Evolutionary conservation across 2,113 vertebrate species (phyloP), one percentile per base, ranked within the genome.

Genomic region (Monarcha castaneiventris): DNA sequence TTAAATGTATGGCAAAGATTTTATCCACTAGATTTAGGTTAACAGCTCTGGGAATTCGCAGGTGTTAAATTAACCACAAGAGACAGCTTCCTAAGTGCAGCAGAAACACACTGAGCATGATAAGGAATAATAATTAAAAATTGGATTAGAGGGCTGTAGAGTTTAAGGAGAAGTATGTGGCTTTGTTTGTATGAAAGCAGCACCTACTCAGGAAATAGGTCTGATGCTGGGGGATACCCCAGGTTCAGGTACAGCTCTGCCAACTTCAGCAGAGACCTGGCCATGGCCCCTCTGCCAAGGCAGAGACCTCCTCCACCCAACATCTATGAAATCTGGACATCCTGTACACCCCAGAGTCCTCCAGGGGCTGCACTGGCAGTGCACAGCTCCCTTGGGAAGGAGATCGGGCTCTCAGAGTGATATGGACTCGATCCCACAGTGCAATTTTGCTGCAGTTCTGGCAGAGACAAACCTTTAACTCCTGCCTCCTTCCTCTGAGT

Each of bases 31-130:
- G 93, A 96, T 96, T 92, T 90, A 94, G 96, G 94, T 96, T 96
- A 95, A 97, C 85, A 94, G 88, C 77, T 89, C 80, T 67, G 96
- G 95, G 96, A 96, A 96, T 96, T 94, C 79, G 80, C 96, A 97
- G 96, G 96, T 96, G 93, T 94, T 96, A 96, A 97, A 97, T 96
- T 97, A 96, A 92, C 90, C 94, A 93, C 86, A 3, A 87, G 90
- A 95, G 96, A 87, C 54, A 56, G 73, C 55, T 93, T 94, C 90
- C 27, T 62, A 97, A 95, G 76, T 90, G 93, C 90, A 76, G 83
- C 89, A 95, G 86, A 82, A 96, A 93, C 73, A 84, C 89, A 84
- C 58, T 5, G 83, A 93, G 90, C 80, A 81, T 92, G 90, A 96
- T 96, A 90, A 84, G 84, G 73, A 96, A 96, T 94, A 90, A 95